These are phyloP conservation scores for Vesta saturnalis DNA, from an alignment of 2,888 invertebrate species.

Conservation along the genomic window DNA sequence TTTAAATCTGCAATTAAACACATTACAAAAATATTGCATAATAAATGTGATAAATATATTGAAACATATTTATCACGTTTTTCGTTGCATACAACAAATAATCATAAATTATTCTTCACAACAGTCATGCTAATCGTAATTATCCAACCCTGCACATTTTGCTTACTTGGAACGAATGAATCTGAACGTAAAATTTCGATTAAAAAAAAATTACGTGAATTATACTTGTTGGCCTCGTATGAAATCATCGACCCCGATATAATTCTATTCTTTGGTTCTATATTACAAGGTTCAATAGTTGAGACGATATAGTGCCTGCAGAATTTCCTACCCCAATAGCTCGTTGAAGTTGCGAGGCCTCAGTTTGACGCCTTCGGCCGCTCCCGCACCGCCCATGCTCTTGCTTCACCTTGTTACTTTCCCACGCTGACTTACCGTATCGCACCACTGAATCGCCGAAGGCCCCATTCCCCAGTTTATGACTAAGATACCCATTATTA, in stretches of 20 bases:
- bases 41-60: no score
- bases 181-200: neutral
- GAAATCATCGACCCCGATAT: conserved; percentile 20
- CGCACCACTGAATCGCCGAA: conserved; percentile 40
- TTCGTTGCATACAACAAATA: no score
- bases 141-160: no score
- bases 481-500: conserved; percentile 34
- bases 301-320: neutral
- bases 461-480: conserved; percentile 40
- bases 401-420: conserved; percentile 49
- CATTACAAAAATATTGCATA: no score
- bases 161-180: neutral
- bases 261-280: conserved; percentile 5
- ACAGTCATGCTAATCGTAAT: no score
- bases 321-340: conserved; percentile 21
- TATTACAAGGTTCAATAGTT: conserved; percentile 17
- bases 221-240: conserved; percentile 13
- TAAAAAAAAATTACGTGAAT: neutral
- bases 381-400: conserved; percentile 46
- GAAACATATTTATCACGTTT: no score
- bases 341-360: conserved; percentile 30
- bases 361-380: conserved; percentile 40
- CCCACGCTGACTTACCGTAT: conserved; percentile 50
- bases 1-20: no score
- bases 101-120: no score